A percentile compares a stretch with the other conserved stretches of the same genome.
Evolutionary conservation across 2,113 vertebrate genomes (phyloP).

Genomic region (Penelope pileata): DNA sequence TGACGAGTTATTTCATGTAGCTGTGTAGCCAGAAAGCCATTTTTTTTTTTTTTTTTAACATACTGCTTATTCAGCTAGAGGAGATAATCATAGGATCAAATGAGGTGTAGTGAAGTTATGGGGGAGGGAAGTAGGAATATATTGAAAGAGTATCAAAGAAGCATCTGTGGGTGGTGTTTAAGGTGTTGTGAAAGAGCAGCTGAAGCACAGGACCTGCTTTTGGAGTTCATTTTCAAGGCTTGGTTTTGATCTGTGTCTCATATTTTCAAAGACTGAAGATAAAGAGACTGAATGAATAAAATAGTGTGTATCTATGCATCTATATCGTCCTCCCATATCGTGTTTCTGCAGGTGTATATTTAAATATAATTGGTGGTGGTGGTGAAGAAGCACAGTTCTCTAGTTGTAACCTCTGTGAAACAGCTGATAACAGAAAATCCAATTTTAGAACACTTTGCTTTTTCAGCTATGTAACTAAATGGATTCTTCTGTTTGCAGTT

Average conservation of each 20-base stretch:
- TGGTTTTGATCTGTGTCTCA: background rate
- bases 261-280: background rate
- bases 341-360: background rate
- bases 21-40: background rate
- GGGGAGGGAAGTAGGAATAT: background rate
- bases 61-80: background rate
- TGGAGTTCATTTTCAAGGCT: background rate
- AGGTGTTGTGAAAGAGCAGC: background rate
- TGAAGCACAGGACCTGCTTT: background rate
- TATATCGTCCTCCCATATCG: accelerated
- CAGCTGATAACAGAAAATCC: background rate
- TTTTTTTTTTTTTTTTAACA: background rate
- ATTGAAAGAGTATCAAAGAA: background rate
- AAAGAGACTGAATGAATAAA: background rate
- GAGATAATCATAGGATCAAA: background rate
- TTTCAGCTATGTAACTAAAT: background rate
- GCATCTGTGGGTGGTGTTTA: background rate
- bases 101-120: background rate
- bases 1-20: background rate
- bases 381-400: background rate
- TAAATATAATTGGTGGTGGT: background rate
- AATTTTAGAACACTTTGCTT: background rate
- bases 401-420: background rate
- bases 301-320: accelerated
- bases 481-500: background rate